These are phyloP conservation scores for Thaleichthys pacificus DNA, from an alignment of 2,797 vertebrate genomes.

Conservation along the genomic window DNA sequence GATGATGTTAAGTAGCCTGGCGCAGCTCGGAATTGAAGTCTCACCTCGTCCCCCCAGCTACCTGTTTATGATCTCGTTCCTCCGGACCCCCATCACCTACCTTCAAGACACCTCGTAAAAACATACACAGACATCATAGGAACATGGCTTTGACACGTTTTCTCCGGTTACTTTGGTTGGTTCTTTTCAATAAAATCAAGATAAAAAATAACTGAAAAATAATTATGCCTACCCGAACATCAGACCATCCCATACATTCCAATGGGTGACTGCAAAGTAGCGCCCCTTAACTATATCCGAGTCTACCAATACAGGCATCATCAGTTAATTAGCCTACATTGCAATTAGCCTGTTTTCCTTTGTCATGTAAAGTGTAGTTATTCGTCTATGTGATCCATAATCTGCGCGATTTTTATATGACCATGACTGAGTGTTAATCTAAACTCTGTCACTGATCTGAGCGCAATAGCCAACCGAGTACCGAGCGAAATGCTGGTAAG, in stretches of 20 bases:
- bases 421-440: constrained; percentile 62
- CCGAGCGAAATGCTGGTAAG: constrained; percentile 46
- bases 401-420: constrained; percentile 58
- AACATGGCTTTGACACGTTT: constrained; percentile 72
- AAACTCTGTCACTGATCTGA: constrained; percentile 66
- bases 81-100: constrained; percentile 84
- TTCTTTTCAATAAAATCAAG: constrained; percentile 93
- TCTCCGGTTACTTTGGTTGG: constrained; percentile 64
- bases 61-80: constrained; percentile 86
- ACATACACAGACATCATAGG: constrained; percentile 77
- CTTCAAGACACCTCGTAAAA: constrained; percentile 93
- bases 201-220: constrained; percentile 97
- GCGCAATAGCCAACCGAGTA: constrained; percentile 57
- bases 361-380: constrained; percentile 39
- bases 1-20: constrained; percentile 72
- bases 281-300: constrained; percentile 60
- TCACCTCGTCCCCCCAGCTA: constrained; percentile 84
- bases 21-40: constrained; percentile 78
- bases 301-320: constrained; percentile 60
- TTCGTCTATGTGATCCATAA: constrained; percentile 64
- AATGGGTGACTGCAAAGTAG: constrained; percentile 71
- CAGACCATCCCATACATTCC: constrained; percentile 80
- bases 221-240: constrained; percentile 81
- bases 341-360: constrained; percentile 53
- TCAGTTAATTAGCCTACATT: constrained; percentile 49